Evolutionary conservation across 2,888 invertebrate genomes (phyloP), one percentile per base, ranked within the genome.

Genomic region (Cheilosia vernalis): DNA sequence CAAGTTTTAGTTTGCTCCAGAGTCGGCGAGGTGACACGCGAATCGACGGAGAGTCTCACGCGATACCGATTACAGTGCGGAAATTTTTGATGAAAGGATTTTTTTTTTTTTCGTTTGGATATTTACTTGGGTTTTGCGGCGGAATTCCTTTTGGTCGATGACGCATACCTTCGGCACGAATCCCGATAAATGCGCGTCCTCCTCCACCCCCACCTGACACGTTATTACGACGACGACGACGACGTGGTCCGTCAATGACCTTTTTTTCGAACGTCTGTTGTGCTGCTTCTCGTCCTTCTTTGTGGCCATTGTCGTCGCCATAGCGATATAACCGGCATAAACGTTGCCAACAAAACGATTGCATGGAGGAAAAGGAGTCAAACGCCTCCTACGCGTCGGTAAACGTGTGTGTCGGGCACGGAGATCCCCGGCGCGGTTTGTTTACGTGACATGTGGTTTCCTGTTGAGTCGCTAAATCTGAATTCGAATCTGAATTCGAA

Each of bases 381-480:
- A 76, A 76, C 85, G 63, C 85, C 81, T 85, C 85, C 81, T 85
- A 77, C 81, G 81, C 76, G 72, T 72, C 66, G 55, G 76, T 70
- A 24, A 64, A 47, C 63, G 80, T 72, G 85, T 81, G 61, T 73
- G 27, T 37, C 37, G 49, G 13, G 7, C 13, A 21, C 24, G 33
- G 49, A 24, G 27, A 72, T 73, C 63, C 64, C 63, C 72, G 74
- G 66, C 47, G 66, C 66, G 70, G 74, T 85, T 74, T 85, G 58
- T 76, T 74, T 69, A 74, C 83, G 84, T 79, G 85, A 78, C 83
- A 73, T 78, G 81, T 81, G 85, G 76, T 76, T 85, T 81, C 85
- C 76, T 76, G 72, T 76, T 37, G 55, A 76, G 67, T 64, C 13
- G 13, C n/a, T 21, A 33, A 61, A 63, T 42, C 24, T 10, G 64